These are phyloP conservation scores for Antechinus stuartii DNA, from an alignment of 2,113 vertebrate species.

Conservation along the genomic window DNA sequence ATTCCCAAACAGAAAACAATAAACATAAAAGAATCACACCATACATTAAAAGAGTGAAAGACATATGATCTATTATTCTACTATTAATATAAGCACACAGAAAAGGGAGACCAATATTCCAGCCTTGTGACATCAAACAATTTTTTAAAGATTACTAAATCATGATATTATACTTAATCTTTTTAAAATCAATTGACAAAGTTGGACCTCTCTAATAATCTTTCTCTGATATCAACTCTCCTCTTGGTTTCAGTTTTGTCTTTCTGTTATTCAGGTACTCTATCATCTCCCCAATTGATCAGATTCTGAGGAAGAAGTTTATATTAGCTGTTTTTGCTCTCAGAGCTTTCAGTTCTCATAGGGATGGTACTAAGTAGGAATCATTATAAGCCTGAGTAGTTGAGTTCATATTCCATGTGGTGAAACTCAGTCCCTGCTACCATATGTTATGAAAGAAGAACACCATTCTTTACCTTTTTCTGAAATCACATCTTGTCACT, in stretches of 20 bases:
- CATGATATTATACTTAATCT: not conserved
- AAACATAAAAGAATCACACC: no score
- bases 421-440: not conserved
- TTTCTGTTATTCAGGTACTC: not conserved
- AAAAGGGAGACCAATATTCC: no score
- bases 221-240: not conserved
- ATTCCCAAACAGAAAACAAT: no score
- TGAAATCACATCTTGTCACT: not conserved
- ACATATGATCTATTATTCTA: no score
- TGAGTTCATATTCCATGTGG: not conserved
- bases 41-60: no score
- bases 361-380: not conserved
- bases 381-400: not conserved
- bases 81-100: no score
- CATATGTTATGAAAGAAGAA: not conserved
- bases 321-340: no score
- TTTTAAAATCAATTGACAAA: not conserved
- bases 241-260: not conserved
- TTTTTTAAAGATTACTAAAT: no score
- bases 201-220: not conserved
- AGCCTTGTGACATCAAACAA: no score
- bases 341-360: no score
- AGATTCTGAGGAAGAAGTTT: not conserved
- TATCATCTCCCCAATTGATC: not conserved
- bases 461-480: not conserved